Evolutionary conservation across 2,113 vertebrate species (phyloP).

Genomic region (Notarius quadriscutis): DNA sequence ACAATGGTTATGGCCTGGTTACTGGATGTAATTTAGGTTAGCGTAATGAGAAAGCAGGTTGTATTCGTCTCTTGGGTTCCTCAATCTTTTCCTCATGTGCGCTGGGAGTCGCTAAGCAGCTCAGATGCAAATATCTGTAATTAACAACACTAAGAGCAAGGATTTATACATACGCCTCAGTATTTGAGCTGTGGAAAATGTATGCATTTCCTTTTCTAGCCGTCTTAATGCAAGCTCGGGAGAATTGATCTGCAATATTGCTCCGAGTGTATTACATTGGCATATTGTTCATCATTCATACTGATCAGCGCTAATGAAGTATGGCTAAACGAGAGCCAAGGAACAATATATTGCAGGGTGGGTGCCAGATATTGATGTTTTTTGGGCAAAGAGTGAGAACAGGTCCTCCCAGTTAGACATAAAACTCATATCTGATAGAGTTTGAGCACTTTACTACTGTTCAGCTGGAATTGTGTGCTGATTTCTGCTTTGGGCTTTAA

Average conservation of each 20-base stretch:
- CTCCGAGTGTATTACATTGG: constrained; percentile 16
- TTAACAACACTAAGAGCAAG: constrained; percentile 34
- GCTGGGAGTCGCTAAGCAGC: constrained; percentile 34
- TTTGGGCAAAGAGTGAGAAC: constrained; percentile 29
- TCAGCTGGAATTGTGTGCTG: constrained; percentile 10
- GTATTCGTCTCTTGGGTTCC: constrained; percentile 38
- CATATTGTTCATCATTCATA: constrained; percentile 39
- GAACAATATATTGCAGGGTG: neutral
- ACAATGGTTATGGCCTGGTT: constrained; percentile 48
- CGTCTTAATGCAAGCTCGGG: neutral
- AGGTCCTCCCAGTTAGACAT: constrained; percentile 5
- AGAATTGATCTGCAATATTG: constrained; percentile 34
- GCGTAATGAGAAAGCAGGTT: constrained; percentile 49
- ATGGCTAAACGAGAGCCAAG: constrained; percentile 16
- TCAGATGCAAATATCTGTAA: constrained; percentile 53
- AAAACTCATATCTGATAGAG: constrained; percentile 18
- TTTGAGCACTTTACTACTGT: neutral
- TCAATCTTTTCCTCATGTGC: constrained; percentile 45
- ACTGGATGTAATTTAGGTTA: constrained; percentile 44
- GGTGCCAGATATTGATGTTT: constrained; percentile 43
- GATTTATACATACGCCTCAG: constrained; percentile 10
- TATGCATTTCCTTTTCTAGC: constrained; percentile 40
- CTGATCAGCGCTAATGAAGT: constrained; percentile 43
- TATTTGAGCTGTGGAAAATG: constrained; percentile 32
- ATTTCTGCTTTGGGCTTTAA: constrained; percentile 4